These are phyloP conservation scores for Anabacerthia variegaticeps DNA, from an alignment of 2,797 vertebrate genomes.

Conservation along the genomic window DNA sequence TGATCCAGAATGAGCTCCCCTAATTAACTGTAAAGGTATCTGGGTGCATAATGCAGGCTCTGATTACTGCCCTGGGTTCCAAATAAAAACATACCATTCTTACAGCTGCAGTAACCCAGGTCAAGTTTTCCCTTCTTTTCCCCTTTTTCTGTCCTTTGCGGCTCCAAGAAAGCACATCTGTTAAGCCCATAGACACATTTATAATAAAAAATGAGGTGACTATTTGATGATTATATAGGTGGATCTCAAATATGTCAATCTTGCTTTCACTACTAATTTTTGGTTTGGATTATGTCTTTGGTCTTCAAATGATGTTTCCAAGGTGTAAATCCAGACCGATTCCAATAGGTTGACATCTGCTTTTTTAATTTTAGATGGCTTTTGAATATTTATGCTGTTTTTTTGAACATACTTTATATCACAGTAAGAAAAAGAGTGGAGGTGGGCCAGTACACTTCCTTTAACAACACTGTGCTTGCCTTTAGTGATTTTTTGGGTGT, in stretches of 20 bases:
- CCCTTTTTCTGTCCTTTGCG: neutral
- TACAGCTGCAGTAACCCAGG: neutral
- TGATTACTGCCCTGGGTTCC: neutral
- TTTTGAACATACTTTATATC: neutral
- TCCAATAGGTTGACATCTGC: neutral
- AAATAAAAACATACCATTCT: neutral
- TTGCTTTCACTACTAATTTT: slow-evolving; percentile 36
- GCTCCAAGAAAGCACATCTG: slow-evolving; percentile 30
- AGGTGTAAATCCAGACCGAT: neutral
- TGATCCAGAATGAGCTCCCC: neutral
- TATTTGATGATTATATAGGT: neutral
- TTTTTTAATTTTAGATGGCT: neutral
- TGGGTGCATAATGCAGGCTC: neutral
- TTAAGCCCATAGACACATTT: neutral
- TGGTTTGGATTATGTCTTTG: neutral
- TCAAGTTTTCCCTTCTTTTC: neutral
- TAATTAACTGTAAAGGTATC: neutral
- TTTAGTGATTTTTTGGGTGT: neutral
- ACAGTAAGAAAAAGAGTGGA: neutral
- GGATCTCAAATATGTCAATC: neutral
- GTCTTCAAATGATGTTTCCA: neutral
- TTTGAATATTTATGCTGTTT: neutral
- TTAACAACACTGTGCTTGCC: neutral
- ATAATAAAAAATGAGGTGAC: slow-evolving; percentile 41
- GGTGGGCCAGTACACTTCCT: neutral